Conservation (phyloP, 2,113 vertebrate genomes). For the Salvelinus fontinalis region DNA sequence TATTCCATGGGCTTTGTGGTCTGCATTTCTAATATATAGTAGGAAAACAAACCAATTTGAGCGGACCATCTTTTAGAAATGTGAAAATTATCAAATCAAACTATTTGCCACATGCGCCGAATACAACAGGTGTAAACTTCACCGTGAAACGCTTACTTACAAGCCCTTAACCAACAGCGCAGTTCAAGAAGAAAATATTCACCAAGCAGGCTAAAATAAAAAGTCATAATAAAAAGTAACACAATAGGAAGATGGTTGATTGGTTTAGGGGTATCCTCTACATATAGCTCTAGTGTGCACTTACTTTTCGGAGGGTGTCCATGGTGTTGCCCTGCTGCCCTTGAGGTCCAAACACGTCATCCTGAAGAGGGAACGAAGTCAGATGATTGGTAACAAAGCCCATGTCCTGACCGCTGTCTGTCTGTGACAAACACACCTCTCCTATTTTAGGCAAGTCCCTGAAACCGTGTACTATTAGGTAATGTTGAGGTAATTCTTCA, state of each 20-base stretch:
- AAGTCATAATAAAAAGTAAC: no score
- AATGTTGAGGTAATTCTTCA: background rate
- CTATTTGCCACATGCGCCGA: no score
- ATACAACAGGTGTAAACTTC: no score
- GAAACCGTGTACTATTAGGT: background rate
- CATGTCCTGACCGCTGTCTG: no score
- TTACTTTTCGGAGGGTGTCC: slow-evolving; percentile 88
- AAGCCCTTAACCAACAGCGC: no score
- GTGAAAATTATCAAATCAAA: background rate
- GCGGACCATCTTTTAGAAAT: background rate
- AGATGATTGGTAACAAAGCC: background rate
- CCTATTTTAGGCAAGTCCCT: background rate
- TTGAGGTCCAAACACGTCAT: slow-evolving; percentile 82
- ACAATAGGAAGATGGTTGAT: background rate
- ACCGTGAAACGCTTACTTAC: no score
- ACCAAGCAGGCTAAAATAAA: no score
- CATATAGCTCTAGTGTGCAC: slow-evolving; percentile 32
- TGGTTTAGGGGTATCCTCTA: background rate
- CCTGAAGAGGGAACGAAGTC: slow-evolving; percentile 59
- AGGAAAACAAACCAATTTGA: background rate
- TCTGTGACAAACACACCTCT: background rate
- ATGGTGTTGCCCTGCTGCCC: slow-evolving; percentile 83
- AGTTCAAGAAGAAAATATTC: no score
- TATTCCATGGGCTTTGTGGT: background rate
- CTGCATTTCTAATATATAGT: background rate